Evolutionary conservation across 2,797 vertebrate genomes (phyloP), one percentile per base, ranked within the genome.

Genomic region (Peromyscus aztecus): DNA sequence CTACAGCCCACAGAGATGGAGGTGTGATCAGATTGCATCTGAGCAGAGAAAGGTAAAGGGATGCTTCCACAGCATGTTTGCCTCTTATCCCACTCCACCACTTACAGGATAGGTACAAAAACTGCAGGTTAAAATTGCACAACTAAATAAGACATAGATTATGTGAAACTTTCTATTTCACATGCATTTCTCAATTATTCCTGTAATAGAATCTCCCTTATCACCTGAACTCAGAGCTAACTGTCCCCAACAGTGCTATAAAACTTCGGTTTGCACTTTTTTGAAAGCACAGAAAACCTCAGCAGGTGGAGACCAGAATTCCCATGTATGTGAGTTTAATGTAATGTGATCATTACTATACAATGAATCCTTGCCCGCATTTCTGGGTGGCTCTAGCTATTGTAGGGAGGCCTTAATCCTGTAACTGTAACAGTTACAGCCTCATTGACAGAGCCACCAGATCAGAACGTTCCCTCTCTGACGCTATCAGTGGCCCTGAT

Each of bases 11-110:
- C 97, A 97, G 97, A 98, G 98, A 95, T 93, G 55, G 96, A 98
- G 94, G 97, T 98, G 97, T 97, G 97, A 98, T 97, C 96, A 87
- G 97, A 98, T 98, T 98, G 98, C 97, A 97, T 97, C 96, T 87
- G 97, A 97, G 95, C 96, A 91, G 94, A 12, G 96, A 97, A 92
- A 71, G 92, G 97, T 82, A 96, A 94, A 97, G 97, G 92, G 97
- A 98, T 98, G 95, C 97, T 95, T 97, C 95, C 93, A 59, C 86
- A 96, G 97, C 97, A 96, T 95, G 95, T 95, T 95, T 94, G 80
- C 59, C 87, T 97, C 97, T 97, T 75, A 95, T 59, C 90, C 2
- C 63, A 96, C 97, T 98, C 52, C 8, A 88, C 12, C 75, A 37
- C 75, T 97, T 97, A 96, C 98, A 97, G 87, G 95, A 69, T 43